Evolutionary conservation across 2,113 vertebrate genomes (phyloP), one percentile per base, ranked within the genome.

Genomic region (Phycodurus eques): DNA sequence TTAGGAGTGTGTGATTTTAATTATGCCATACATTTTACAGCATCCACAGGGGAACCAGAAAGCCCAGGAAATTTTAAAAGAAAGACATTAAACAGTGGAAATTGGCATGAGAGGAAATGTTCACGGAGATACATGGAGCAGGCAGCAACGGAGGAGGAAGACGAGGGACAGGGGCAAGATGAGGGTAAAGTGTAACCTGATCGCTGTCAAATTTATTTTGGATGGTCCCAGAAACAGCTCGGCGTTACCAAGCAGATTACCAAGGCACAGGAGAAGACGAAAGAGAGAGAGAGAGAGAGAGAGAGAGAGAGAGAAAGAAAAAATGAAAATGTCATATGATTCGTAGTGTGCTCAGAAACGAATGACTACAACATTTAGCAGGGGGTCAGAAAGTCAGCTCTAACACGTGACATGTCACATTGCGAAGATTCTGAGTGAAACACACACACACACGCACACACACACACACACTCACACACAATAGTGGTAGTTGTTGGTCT

Each of bases 1-100:
- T 92, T 90, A 89, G 65, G 84, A 80, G 75, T 77, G 82, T 81
- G 79, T 88, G 88, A 90, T 83, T 90, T 75, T 83, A 89, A 91
- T 91, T 85, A 87, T 80, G 78, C 73, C 80, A 80, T 85, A 87
- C 73, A 67, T 83, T 90, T 88, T 87, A 87, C 74, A 49, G 78
- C 42, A 67, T 74, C 81, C 81, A 76, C 71, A 1, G 42, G 80
- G 71, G 73, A 72, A 73, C 73, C 60, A 73, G 60, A 71, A 64
- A 73, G 60, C 8, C 9, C 76, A 83, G 80, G 77, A 82, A 86
- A 83, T 69, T 71, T 87, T 2, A 1, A 44, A 73, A 69, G 44
- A 66, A 74, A 72, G 56, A 75, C 76, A 68, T 70, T 78, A 73
- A 84, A 73, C 5, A 2, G 68, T 66, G 9, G 44, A 76, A 80